Conservation (phyloP, 2,888 invertebrate genomes). For the Muscina levida region DNA sequence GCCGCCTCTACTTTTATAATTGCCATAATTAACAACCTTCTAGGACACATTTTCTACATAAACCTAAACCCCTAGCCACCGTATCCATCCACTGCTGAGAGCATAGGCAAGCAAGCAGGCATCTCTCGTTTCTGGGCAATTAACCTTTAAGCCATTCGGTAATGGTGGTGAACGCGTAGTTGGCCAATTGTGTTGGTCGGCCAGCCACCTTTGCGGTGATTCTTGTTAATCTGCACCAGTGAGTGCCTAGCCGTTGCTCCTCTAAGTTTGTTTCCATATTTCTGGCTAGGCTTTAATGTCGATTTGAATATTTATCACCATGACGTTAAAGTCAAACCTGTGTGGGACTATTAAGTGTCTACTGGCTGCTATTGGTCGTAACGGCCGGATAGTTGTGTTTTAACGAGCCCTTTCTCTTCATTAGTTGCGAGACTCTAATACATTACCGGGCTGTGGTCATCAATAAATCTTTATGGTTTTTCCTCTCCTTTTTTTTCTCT, state of each 20-base stretch:
- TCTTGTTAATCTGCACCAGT: neutral
- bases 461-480: conserved; percentile 12
- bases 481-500: neutral
- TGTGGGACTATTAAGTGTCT: neutral
- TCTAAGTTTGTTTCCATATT: conserved; percentile 45
- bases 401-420: conserved; percentile 38
- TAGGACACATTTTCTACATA: conserved; percentile 54
- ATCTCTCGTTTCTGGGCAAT: conserved; percentile 48
- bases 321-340: conserved; percentile 24
- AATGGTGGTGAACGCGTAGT: neutral
- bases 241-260: neutral
- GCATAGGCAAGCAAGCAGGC: conserved; percentile 8
- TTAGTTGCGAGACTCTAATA: conserved; percentile 12
- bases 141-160: conserved; percentile 58
- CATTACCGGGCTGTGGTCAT: conserved; percentile 15
- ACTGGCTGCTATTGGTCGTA: neutral
- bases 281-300: conserved; percentile 60
- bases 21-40: conserved; percentile 64
- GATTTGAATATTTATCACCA: conserved; percentile 65
- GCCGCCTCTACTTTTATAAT: conserved; percentile 63
- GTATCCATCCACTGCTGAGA: no score
- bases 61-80: conserved; percentile 5
- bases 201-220: neutral
- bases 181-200: conserved; percentile 8
- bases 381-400: conserved; percentile 18